Base-by-base conservation (phyloP, 2,113 vertebrate genomes). In the Tringa solitaria region DNA sequence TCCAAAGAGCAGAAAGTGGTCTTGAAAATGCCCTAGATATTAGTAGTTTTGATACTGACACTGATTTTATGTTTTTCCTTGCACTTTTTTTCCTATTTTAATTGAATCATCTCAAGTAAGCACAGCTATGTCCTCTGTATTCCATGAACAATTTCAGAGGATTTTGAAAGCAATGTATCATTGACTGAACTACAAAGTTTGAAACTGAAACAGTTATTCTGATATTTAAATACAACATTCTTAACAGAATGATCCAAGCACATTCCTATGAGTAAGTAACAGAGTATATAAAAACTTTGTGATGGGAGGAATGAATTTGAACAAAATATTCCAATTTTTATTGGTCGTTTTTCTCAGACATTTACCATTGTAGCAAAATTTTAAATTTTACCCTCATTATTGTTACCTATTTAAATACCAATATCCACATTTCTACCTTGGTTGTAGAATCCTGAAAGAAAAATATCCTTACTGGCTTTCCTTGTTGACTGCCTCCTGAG, bases 401-500 rank as follows among this genome's bases (percentile, higher is more conserved):
- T 84, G 74, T 68, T 83, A 41, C 8, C 27, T 54, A 17, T 86
- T 67, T 54, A 80, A 95, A 89, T n/a, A 41, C 17, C 37, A 70
- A 35, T 32, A 77, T 61, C 54, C 28, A 59, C 10, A 45, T 83
- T 92, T 90, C 89, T 88, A 37, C 24, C 30, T 75, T 86, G 20
- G 13, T 61, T 88, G 50, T 3, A 1, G n/a, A 90, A 90, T 86
- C 80, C 50, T 86, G 22, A 90, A 88, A 92, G 37, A 82, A 96
- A 33, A 73, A 72, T 73, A 57, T 87, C 43, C 88, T 93, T 88
- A 89, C 80, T 84, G 93, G 83, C 35, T 96, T 95, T 90, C 89
- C 90, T 76, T 90, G 85, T 5, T 83, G 63, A 76, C 82, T 86
- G 35, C 79, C 22, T 93, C 79, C 94, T 54, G 77, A 81, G 67